Evolutionary conservation across 2,113 vertebrate genomes (phyloP).

Genomic region (Sphyrna mokarran): DNA sequence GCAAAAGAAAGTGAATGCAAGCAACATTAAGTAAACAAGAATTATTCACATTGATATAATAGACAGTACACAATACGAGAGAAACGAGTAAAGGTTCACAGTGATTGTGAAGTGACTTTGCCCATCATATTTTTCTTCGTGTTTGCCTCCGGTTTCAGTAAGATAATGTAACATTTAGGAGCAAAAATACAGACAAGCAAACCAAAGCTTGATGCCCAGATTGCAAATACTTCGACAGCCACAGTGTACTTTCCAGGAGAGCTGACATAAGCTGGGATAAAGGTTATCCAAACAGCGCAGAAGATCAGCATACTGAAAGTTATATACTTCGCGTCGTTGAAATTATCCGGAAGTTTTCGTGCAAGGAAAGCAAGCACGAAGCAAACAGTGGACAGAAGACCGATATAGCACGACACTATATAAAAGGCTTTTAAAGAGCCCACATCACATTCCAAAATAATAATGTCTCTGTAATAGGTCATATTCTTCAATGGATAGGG

Average conservation of each 20-base stretch:
- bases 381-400: slow-evolving; percentile 11
- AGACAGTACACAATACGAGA: background rate
- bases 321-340: slow-evolving; percentile 12
- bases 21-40: background rate
- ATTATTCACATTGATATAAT: background rate
- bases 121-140: slow-evolving; percentile 9
- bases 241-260: slow-evolving; percentile 27
- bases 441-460: slow-evolving; percentile 32
- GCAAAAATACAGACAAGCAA: slow-evolving; percentile 24
- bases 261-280: slow-evolving; percentile 21
- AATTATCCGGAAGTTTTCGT: slow-evolving; percentile 28
- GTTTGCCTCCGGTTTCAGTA: slow-evolving; percentile 25
- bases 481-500: slow-evolving; percentile 13
- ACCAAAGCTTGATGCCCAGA: slow-evolving; percentile 25
- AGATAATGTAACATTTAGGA: slow-evolving; percentile 11
- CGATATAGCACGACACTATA: background rate
- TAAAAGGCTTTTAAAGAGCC: slow-evolving; percentile 23
- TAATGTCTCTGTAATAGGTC: background rate
- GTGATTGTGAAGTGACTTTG: background rate
- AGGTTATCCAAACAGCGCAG: slow-evolving; percentile 21
- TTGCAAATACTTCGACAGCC: slow-evolving; percentile 17
- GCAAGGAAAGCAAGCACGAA: slow-evolving; percentile 27
- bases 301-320: slow-evolving; percentile 31
- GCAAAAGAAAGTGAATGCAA: background rate
- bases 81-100: background rate